These are phyloP conservation scores for Grammomys surdaster DNA, from an alignment of 2,113 vertebrate species.

Conservation along the genomic window DNA sequence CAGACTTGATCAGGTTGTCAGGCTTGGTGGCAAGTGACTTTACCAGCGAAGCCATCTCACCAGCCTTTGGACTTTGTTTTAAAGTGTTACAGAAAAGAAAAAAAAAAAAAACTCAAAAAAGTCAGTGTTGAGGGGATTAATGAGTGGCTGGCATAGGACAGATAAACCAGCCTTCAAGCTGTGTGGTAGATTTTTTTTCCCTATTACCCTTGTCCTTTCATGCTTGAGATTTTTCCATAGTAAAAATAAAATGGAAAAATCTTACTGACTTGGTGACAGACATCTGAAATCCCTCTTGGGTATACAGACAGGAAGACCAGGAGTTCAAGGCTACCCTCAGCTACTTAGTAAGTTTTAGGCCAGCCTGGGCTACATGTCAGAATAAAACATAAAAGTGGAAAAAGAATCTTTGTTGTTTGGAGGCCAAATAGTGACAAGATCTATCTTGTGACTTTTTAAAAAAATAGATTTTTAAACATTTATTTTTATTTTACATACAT, in stretches of 20 bases:
- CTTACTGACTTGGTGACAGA: background rate
- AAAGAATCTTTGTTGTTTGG: background rate
- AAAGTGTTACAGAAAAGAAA: background rate
- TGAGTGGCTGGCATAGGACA: background rate
- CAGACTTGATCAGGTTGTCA: background rate
- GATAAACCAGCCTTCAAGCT: background rate
- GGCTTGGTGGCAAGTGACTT: background rate
- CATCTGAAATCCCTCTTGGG: background rate
- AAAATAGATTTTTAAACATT: background rate
- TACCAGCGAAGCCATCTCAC: background rate
- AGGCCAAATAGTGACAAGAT: slow-evolving; percentile 5
- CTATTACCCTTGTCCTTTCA: background rate
- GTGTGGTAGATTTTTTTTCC: background rate
- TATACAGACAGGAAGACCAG: background rate
- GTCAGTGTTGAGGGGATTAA: background rate
- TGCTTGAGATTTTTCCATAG: background rate
- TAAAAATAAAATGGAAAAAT: background rate
- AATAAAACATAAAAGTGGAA: background rate
- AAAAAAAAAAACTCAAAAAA: background rate
- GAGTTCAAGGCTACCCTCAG: background rate
- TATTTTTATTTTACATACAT: background rate
- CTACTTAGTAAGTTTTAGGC: background rate
- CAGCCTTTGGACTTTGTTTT: background rate
- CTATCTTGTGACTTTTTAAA: background rate
- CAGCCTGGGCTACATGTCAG: background rate